Evolutionary conservation across 2,888 invertebrate genomes (phyloP).

Genomic region (Drosophila kokeensis): DNA sequence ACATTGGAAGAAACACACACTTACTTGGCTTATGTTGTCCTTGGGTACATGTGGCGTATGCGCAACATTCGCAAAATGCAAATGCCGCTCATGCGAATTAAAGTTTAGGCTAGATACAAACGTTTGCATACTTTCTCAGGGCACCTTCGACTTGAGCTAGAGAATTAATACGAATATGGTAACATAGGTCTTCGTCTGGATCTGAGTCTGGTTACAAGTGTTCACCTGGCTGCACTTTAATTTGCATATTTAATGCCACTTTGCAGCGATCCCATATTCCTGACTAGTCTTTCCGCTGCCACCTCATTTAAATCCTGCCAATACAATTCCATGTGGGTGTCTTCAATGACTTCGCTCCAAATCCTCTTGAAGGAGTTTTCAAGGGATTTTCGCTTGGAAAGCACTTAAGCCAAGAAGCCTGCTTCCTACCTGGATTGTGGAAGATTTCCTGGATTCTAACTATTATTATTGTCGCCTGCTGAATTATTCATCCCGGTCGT

Average conservation of each 20-base stretch:
- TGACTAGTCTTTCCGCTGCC: conserved; percentile 14
- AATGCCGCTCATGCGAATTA: conserved; percentile 27
- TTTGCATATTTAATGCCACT: conserved; percentile 59
- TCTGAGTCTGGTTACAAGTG: conserved; percentile 5
- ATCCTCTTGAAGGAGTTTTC: conserved; percentile 25
- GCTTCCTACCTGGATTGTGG: not conserved
- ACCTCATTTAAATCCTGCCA: conserved; percentile 25
- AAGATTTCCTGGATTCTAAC: conserved; percentile 32
- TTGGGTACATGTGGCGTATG: conserved; percentile 57
- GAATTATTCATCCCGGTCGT: conserved; percentile 60
- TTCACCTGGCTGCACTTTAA: conserved; percentile 51
- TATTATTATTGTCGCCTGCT: conserved; percentile 68
- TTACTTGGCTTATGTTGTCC: conserved; percentile 38
- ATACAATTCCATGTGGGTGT: conserved; percentile 6
- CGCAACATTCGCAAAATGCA: conserved; percentile 39
- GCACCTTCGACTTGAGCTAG: conserved; percentile 21
- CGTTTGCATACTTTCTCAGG: conserved; percentile 21
- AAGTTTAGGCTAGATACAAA: conserved; percentile 39
- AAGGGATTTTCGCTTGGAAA: conserved; percentile 60
- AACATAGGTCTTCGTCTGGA: not conserved
- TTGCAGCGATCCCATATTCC: conserved; percentile 23
- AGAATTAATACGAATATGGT: conserved; percentile 22
- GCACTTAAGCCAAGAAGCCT: conserved; percentile 50
- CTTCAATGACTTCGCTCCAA: not conserved
- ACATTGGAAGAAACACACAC: conserved; percentile 1